These are phyloP conservation scores for Microctenopoma stevenorrisi DNA, from an alignment of 2,797 vertebrate species.

Conservation along the genomic window DNA sequence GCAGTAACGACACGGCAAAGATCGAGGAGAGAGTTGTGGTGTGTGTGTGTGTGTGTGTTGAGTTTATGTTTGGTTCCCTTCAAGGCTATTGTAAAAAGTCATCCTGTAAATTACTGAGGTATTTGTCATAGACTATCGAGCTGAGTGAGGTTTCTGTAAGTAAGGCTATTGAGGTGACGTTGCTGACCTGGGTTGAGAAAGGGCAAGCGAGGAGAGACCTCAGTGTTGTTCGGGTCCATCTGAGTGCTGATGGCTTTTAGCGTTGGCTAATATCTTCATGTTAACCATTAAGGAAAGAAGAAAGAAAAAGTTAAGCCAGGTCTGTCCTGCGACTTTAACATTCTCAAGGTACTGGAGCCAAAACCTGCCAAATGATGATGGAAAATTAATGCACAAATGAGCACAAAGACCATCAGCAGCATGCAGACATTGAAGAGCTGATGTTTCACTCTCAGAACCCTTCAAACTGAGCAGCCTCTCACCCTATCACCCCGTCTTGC, in stretches of 20 bases:
- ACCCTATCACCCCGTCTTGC: slow-evolving; percentile 32
- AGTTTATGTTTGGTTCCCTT: slow-evolving; percentile 76
- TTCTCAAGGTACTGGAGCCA: neutral
- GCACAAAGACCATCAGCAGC: slow-evolving; percentile 11
- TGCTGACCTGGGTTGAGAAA: slow-evolving; percentile 71
- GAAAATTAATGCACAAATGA: neutral
- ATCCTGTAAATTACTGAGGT: slow-evolving; percentile 77
- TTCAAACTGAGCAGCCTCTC: slow-evolving; percentile 24
- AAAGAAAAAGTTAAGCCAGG: neutral
- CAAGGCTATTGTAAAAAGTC: slow-evolving; percentile 72
- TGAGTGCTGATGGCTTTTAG: neutral
- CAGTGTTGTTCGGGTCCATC: slow-evolving; percentile 19
- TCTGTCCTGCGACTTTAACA: neutral
- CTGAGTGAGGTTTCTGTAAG: slow-evolving; percentile 73
- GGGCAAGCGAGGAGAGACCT: slow-evolving; percentile 23
- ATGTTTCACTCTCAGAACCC: slow-evolving; percentile 19
- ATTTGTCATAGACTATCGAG: slow-evolving; percentile 73
- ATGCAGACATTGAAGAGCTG: slow-evolving; percentile 12
- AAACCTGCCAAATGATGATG: slow-evolving; percentile 4
- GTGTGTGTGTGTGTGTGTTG: slow-evolving; percentile 29
- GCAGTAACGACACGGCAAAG: slow-evolving; percentile 51
- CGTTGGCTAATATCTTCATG: slow-evolving; percentile 10
- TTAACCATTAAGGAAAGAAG: neutral
- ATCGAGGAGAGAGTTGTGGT: slow-evolving; percentile 51
- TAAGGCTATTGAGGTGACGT: slow-evolving; percentile 83